Evolutionary conservation across 1,140 invertebrate genomes (phyloP), one percentile per base, ranked within the genome.

Genomic region (Leptonema lineaticorne): DNA sequence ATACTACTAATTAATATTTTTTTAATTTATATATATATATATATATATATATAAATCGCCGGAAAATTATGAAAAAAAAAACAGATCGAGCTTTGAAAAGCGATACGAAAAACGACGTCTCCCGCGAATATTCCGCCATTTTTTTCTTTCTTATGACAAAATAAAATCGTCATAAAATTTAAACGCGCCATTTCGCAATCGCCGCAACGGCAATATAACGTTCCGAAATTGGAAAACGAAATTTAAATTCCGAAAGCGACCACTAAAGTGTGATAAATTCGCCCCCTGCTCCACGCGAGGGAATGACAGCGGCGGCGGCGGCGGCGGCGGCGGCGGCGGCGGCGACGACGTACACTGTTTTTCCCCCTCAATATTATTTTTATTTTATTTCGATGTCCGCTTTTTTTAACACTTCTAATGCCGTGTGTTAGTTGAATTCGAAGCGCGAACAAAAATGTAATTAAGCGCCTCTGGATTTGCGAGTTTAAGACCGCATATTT

Each of bases 181-280:
- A 26, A 24, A 22, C 18, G 20, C 50, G 50, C 50, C 18, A 24
- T n/a, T n/a, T 9, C 37, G 37, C 11, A 14, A 45, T 41, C 37
- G 37, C 24, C 24, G 20, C 50, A 11, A 24, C 50, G 20, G 20
- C 24, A 24, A 20, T 26, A 53, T 53, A 53, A 53, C 50, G 46
- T 20, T 2, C 50, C 22, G 50, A 53, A 53, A 53, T 53, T 53
- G 50, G n/a, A n/a, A 53, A 53, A 20, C 22, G 50, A 53, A 53
- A 53, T 53, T 53, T 53, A 53, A 53, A 53, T 53, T 53, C 50
- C 14, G 50, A 22, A 18, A 20, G 50, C 50, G 50, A 22, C n/a
- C n/a, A 53, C 50, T 53, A 53, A n/a, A 53, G 50, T 53, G 50
- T 53, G 50, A 53, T 53, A 53, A 53, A 53, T 53, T 53, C 50